These are phyloP conservation scores for Lycorma delicatula DNA, from an alignment of 1,140 invertebrate species.

Conservation along the genomic window DNA sequence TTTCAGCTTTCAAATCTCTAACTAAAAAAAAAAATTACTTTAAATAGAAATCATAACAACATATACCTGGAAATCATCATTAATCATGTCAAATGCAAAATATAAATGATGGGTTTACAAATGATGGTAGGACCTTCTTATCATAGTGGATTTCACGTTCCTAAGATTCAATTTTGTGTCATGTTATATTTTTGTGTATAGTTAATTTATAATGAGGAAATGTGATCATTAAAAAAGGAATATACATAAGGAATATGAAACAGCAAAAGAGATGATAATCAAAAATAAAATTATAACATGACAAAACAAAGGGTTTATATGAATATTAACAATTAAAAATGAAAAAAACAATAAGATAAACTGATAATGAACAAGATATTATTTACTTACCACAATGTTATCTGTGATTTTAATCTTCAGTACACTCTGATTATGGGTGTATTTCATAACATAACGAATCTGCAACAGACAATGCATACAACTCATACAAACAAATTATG, in stretches of 20 bases:
- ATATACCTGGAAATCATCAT: too few relatives aligned
- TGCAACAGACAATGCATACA: conserved; percentile 31
- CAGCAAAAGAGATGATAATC: neutral
- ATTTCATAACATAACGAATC: conserved; percentile 51
- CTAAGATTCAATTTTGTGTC: too few relatives aligned
- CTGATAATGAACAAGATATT: neutral
- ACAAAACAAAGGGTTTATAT: neutral
- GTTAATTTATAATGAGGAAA: neutral
- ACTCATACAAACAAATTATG: neutral
- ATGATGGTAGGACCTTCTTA: too few relatives aligned
- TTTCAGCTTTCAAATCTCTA: too few relatives aligned
- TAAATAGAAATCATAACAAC: too few relatives aligned
- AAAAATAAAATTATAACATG: neutral
- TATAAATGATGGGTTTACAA: too few relatives aligned
- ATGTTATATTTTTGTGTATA: too few relatives aligned
- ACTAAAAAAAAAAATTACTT: too few relatives aligned
- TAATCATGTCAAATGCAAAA: too few relatives aligned
- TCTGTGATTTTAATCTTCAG: conserved; percentile 53
- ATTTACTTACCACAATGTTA: conserved; percentile 44
- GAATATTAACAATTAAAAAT: neutral
- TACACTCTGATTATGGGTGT: conserved; percentile 47
- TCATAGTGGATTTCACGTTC: too few relatives aligned
- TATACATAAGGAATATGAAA: neutral
- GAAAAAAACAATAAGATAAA: neutral
- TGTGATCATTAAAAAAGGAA: neutral